Base-by-base conservation (phyloP, 2,113 vertebrate species). In the Sander lucioperca region DNA sequence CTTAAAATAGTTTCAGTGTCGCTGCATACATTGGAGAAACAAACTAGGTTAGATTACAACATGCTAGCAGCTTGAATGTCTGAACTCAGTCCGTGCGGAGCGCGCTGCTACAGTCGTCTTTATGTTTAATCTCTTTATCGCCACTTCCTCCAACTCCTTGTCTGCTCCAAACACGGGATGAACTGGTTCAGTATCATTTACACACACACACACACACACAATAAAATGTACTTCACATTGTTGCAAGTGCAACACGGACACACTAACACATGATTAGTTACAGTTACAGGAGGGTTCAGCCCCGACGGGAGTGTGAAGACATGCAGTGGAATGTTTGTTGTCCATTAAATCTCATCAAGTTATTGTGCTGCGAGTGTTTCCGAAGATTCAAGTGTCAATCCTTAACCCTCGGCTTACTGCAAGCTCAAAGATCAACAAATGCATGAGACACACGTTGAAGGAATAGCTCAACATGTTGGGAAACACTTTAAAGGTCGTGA, bases 31-130 rank as follows among this genome's bases (percentile, higher is more conserved):
- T 23, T 71, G 58, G 74, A 61, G 30, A 65, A 69, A 56, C 21
- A 62, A 57, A 67, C 36, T 12, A 76, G 39, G 73, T 79, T 33
- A 71, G 77, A 69, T 84, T 12, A 76, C 7, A 43, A 43, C 88
- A 87, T 62, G 77, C 80, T 76, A 85, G 88, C 88, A 89, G 88
- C 86, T 74, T 78, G 33, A 80, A 75, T 4, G 6, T 66, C 30
- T 25, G 47, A 74, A 79, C 80, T 70, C 59, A 70, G 27, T n/a
- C 19, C 15, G 12, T 30, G 58, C 69, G 25, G 74, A 56, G 27
- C 5, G 80, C 87, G 66, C 53, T 15, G 25, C 67, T 45, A 65
- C 77, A 63, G 14, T 69, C 64, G 14, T 71, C 33, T 33, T 69
- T 68, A 5, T 12, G 12, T 33, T 43, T 61, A 70, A 63, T 50